Percentiles rank a stretch among this genome's conserved stretches.
Conservation (phyloP, 2,888 invertebrate species). For the Mellilla xanthometata region DNA sequence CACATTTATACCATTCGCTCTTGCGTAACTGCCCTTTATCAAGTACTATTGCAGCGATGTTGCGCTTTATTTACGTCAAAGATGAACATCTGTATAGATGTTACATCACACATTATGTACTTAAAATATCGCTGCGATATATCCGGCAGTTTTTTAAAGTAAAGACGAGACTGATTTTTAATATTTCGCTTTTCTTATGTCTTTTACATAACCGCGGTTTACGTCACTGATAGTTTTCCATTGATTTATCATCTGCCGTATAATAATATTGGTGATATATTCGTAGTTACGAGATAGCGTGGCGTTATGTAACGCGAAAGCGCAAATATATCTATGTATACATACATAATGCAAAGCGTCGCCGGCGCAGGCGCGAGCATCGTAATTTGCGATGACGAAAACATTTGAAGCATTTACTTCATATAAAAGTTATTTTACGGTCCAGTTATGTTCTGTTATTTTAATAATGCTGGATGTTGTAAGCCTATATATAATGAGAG, state of each 20-base stretch:
- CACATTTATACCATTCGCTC: too few species aligned
- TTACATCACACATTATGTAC: neutral
- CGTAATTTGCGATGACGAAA: conserved; percentile 19
- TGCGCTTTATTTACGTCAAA: neutral
- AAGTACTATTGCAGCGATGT: neutral
- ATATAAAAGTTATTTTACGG: conserved; percentile 23
- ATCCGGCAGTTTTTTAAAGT: too few species aligned
- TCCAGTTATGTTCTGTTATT: conserved; percentile 1
- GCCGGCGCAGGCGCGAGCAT: conserved; percentile 10
- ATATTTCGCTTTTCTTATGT: neutral
- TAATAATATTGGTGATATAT: conserved; percentile 10
- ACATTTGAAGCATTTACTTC: conserved; percentile 40
- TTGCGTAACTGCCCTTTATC: too few species aligned
- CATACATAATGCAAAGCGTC: too few species aligned
- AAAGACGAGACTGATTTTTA: neutral
- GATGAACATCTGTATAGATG: neutral
- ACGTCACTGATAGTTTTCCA: conserved; percentile 7
- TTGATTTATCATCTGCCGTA: conserved; percentile 13
- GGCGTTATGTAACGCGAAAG: conserved; percentile 24
- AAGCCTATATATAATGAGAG: too few species aligned
- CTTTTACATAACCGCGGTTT: conserved; percentile 1
- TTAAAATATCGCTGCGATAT: neutral
- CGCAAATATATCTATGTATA: conserved; percentile 19
- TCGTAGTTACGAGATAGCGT: conserved; percentile 8
- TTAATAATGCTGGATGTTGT: too few species aligned